Base-by-base conservation (phyloP, 2,888 invertebrate species). In the Nomada ferruginata region DNA sequence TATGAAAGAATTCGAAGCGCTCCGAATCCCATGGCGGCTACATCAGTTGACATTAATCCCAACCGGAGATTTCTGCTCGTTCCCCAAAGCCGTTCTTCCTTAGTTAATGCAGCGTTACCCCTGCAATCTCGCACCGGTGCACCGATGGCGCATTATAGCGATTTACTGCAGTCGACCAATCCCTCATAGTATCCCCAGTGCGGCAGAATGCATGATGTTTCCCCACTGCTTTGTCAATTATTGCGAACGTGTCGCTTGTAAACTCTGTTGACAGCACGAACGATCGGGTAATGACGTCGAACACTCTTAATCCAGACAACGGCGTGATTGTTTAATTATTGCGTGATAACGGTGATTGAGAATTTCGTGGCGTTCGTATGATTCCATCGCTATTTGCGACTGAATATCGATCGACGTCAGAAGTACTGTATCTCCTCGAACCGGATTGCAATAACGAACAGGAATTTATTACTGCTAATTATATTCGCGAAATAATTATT, bases 121-220 rank as follows among this genome's bases (percentile, higher is more conserved):
- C 71, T 65, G 44, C 60, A 59, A 71, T 66, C 68, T 65, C 78
- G 60, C 70, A 42, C 53, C 23, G 15, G 36, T 53, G 63, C 63
- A 57, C 68, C 68, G 47, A 50, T 50, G 68, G 63, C 44, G 73
- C 74, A 83, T 86, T 87, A 87, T 83, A 77, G 76, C 83, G 82
- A 88, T 88, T 87, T 83, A 85, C 73, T 63, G 64, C 61, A 76
- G 75, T 70, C 68, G 66, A 76, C 82, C 83, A 83, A 85, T 88
- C 79, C 71, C 77, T 73, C 63, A 36, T 53, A 52, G 75, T 60
- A 55, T 29, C 61, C 50, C 53, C 55, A 57, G 53, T 61, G 65
- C 52, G 79, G 87, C 79, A 57, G 85, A 75, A 73, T 69, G 55
- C 42, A 18, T 47, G 77, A 74, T 53, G 47, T 74, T 59, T 23